Evolutionary conservation across 2,797 vertebrate species (phyloP), one percentile per base, ranked within the genome.

Genomic region (Morus bassanus): DNA sequence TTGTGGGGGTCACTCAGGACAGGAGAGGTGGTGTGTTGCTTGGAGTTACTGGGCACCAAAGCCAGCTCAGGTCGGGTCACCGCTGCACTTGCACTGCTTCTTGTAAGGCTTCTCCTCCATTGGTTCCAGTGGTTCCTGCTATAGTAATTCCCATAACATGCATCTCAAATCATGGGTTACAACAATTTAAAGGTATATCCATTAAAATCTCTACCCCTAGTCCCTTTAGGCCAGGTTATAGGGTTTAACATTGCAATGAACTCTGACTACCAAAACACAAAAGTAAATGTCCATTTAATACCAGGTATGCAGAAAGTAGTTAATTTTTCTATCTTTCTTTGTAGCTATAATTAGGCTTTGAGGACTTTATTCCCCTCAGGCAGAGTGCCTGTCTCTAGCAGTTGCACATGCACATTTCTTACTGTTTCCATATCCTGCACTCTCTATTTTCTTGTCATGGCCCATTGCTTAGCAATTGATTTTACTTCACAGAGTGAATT

Each of bases 391-490:
- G 39, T 73, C 43, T 79, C 48, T 67, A 82, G 78, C 37, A 46
- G 74, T 70, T 73, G 69, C 57, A 63, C 14, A 6, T 0, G 45
- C 30, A 37, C 64, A 41, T 70, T 75, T 91, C 76, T 83, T 77
- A 45, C 78, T 54, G 11, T 78, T 94, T 64, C 84, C 60, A 46
- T 53, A 72, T 59, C 65, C 76, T 82, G 70, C 21, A 61, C 48
- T 92, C 91, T 11, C 31, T 65, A 5, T 43, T 48, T 93, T 92
- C 37, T 88, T 92, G 73, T 85, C 73, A 76, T 70, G 51, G 54
- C 35, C 73, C 73, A 69, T 67, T 95, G 77, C 84, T 90, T 90
- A 61, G 79, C 61, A 83, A 97, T 96, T 78, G 84, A 95, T 96
- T 97, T 97, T 96, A 73, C 60, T 94, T 94, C 85, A 80, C 59